Evolutionary conservation across 2,113 vertebrate genomes (phyloP).

Genomic region (Triplophysa dalaica): DNA sequence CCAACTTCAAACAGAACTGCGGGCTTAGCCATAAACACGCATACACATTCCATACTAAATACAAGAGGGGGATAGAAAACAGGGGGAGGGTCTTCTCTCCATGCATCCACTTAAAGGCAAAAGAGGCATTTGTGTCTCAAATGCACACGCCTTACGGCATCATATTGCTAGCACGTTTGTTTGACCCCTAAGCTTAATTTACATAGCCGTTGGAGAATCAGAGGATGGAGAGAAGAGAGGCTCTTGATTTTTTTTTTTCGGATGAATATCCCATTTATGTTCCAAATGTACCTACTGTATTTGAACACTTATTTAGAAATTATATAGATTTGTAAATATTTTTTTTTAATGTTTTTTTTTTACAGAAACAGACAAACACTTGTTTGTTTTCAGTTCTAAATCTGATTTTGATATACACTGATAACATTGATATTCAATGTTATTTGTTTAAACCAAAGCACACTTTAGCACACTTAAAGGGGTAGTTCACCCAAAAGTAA

Average conservation of each 20-base stretch:
- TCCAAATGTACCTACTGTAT: too few relatives aligned
- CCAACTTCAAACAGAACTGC: background rate
- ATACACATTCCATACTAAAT: background rate
- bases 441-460: background rate
- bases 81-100: constrained; percentile 1
- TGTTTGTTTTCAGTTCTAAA: background rate
- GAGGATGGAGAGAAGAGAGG: too few relatives aligned
- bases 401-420: too few relatives aligned
- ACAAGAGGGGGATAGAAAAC: background rate
- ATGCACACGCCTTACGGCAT: background rate
- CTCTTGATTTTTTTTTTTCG: too few relatives aligned
- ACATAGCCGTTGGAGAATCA: background rate
- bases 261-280: too few relatives aligned
- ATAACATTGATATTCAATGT: too few relatives aligned
- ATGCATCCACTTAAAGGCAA: constrained; percentile 33
- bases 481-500: too few relatives aligned
- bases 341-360: too few relatives aligned
- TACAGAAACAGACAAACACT: too few relatives aligned
- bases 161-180: background rate
- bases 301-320: too few relatives aligned
- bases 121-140: constrained; percentile 1
- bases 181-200: background rate
- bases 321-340: too few relatives aligned
- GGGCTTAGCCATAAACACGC: constrained; percentile 2
- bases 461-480: too few relatives aligned